Conservation (phyloP, 2,113 vertebrate species). For the Campylomormyrus numenius region DNA sequence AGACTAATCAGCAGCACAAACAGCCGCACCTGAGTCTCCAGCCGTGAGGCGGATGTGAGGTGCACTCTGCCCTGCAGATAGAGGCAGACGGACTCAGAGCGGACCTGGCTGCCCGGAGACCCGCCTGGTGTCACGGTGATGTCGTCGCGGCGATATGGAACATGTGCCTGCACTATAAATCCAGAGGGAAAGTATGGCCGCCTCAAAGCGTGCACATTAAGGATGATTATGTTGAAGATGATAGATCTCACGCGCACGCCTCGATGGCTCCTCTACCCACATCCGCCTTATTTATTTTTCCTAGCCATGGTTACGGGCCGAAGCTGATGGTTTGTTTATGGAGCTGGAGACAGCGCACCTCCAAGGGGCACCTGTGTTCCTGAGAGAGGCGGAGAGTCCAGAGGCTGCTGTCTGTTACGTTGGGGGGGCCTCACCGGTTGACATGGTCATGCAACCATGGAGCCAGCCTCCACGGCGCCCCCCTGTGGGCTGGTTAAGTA, state of each 20-base stretch:
- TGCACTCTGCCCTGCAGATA: background rate
- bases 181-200: background rate
- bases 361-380: background rate
- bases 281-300: background rate
- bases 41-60: background rate
- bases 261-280: background rate
- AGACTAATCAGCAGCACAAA: background rate
- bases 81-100: background rate
- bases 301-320: background rate
- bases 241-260: background rate
- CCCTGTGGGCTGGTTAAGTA: background rate
- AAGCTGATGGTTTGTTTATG: background rate
- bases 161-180: background rate
- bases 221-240: background rate
- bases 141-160: background rate
- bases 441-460: background rate
- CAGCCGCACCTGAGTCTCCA: background rate
- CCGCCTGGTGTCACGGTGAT: background rate
- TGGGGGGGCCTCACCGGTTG: background rate
- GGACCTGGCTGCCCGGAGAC: background rate
- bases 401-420: background rate
- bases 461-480: background rate
- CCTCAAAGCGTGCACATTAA: background rate
- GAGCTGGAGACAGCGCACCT: background rate
- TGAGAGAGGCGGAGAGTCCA: background rate